Conservation (phyloP, 2,797 vertebrate genomes). For the Leuciscus waleckii region DNA sequence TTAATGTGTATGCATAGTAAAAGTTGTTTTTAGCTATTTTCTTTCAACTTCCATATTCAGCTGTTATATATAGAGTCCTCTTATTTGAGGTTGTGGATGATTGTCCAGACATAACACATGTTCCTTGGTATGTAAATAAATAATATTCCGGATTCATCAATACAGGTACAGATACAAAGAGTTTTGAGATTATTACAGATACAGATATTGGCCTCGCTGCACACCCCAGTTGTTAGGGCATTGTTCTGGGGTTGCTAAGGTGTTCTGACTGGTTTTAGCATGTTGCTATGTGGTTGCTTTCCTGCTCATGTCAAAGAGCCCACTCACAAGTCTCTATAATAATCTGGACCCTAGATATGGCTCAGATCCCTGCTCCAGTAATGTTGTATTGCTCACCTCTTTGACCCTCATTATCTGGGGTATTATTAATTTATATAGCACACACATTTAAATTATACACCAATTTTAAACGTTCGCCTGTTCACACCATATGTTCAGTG, state of each 20-base stretch:
- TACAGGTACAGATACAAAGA: neutral
- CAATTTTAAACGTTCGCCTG: neutral
- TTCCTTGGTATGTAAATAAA: too few species aligned
- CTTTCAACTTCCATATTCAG: neutral
- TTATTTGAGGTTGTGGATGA: neutral
- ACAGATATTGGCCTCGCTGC: neutral
- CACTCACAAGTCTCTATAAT: neutral
- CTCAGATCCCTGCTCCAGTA: neutral
- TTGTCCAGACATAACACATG: too few species aligned
- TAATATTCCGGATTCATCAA: neutral
- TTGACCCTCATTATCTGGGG: neutral
- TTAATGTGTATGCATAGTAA: too few species aligned
- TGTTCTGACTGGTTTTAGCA: neutral
- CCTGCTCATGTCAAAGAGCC: neutral
- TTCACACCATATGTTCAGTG: neutral
- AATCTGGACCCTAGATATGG: neutral
- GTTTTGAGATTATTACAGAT: neutral
- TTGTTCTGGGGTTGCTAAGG: neutral
- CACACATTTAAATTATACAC: neutral
- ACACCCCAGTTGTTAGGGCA: neutral
- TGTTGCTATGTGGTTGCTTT: neutral
- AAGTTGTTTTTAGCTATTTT: neutral
- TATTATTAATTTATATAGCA: neutral
- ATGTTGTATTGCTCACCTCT: too few species aligned
- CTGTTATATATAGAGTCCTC: neutral